Percentiles rank a stretch among this genome's conserved stretches.
phyloP scores from a whole-genome alignment of 37 sponge, comb jelly and placozoan genomes.

The Halichondria panicea region DNA sequence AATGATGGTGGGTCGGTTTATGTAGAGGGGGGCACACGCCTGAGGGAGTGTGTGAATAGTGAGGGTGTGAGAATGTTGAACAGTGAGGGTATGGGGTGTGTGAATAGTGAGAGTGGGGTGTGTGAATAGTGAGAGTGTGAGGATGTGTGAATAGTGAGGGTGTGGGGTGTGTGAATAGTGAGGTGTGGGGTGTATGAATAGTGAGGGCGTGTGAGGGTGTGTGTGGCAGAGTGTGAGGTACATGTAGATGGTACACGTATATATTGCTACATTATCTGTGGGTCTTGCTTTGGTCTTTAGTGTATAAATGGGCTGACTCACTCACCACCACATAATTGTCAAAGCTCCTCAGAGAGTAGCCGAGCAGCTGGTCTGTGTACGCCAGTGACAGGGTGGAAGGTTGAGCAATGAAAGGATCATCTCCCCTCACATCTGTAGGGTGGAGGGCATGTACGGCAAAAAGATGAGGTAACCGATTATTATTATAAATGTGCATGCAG shows the following conservation, averaged over 20 bases:
- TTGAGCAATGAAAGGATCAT: too few relatives aligned
- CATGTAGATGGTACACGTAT: not conserved
- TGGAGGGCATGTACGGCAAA: too few relatives aligned
- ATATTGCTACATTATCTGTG: not conserved
- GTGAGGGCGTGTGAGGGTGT: not conserved
- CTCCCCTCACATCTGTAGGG: too few relatives aligned
- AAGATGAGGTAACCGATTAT: too few relatives aligned
- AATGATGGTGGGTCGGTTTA: not conserved
- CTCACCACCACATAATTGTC: slow-evolving; percentile 35
- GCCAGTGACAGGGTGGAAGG: not conserved
- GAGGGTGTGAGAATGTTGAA: not conserved
- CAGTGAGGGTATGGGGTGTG: not conserved
- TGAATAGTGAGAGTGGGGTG: not conserved
- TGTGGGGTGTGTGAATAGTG: not conserved
- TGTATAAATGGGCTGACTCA: not conserved
- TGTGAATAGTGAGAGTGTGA: too few relatives aligned
- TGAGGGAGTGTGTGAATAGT: slow-evolving; percentile 4
- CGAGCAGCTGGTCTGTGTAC: slow-evolving; percentile 21
- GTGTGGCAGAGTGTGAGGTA: not conserved
- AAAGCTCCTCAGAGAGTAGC: slow-evolving; percentile 17
- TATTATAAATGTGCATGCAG: not conserved
- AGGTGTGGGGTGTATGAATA: not conserved
- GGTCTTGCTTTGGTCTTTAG: not conserved
- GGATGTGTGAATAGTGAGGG: too few relatives aligned
- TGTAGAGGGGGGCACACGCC: slow-evolving; percentile 34